phyloP scores from a whole-genome alignment of 2,113 vertebrate genomes.

The Ifrita kowaldi region DNA sequence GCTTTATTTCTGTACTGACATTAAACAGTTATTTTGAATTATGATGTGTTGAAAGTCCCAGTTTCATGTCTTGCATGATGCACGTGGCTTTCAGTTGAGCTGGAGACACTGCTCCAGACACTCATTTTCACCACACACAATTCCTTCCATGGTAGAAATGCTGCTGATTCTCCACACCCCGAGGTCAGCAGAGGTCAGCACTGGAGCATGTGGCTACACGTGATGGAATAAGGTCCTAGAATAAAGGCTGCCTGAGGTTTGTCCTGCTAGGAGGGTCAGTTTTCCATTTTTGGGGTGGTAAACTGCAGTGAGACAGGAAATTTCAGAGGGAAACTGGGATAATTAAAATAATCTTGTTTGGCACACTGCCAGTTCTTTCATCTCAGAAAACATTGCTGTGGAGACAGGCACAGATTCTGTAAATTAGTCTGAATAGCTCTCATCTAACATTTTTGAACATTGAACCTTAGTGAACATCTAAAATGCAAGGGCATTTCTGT shows the following conservation, averaged over 20 bases:
- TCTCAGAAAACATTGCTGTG: constrained; percentile 12
- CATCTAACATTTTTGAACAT: background rate
- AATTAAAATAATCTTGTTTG: constrained; percentile 39
- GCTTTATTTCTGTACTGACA: background rate
- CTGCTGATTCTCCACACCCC: background rate
- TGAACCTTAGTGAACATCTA: background rate
- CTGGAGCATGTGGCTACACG: background rate
- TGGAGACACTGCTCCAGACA: background rate
- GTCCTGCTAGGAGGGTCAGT: background rate
- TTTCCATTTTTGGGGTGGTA: background rate
- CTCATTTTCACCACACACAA: background rate
- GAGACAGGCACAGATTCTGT: constrained; percentile 1
- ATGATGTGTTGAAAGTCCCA: background rate
- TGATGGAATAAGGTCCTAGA: background rate
- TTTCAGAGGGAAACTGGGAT: constrained; percentile 39
- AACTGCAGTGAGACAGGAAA: background rate
- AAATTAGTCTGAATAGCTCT: constrained; percentile 5
- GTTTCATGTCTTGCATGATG: background rate
- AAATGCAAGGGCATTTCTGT: background rate
- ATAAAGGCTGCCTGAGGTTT: background rate
- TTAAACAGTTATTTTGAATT: background rate
- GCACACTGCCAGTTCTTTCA: constrained; percentile 26
- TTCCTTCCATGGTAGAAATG: background rate
- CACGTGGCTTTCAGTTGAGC: background rate
- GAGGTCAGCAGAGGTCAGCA: background rate